Evolutionary conservation across 2,113 vertebrate genomes (phyloP).

Genomic region (Coryphaenoides rupestris): DNA sequence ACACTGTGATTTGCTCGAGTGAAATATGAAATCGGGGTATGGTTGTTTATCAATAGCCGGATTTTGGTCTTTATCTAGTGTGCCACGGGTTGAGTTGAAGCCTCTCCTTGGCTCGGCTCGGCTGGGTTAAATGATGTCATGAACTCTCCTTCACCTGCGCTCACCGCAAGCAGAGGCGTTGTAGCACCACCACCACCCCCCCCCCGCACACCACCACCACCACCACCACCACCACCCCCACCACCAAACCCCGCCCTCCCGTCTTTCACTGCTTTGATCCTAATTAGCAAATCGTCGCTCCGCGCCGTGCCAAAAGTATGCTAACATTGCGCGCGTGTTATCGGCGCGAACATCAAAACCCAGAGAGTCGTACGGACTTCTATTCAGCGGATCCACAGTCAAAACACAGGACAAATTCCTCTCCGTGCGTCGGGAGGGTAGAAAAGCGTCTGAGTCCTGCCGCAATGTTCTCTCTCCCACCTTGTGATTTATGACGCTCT

Average conservation of each 20-base stretch:
- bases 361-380: constrained; percentile 53
- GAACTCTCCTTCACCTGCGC: constrained; percentile 58
- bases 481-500: constrained; percentile 24
- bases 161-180: constrained; percentile 31
- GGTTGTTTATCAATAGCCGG: too few species aligned
- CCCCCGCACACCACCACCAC: too few species aligned
- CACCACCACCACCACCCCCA: too few species aligned
- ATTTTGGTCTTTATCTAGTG: neutral
- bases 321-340: constrained; percentile 55
- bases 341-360: constrained; percentile 67
- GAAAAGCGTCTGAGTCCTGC: constrained; percentile 13
- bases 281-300: constrained; percentile 54
- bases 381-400: constrained; percentile 47
- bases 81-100: constrained; percentile 34
- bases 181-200: neutral
- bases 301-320: constrained; percentile 48
- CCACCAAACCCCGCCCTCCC: constrained; percentile 13
- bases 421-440: constrained; percentile 7
- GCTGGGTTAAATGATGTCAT: constrained; percentile 45
- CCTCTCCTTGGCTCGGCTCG: constrained; percentile 15
- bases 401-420: constrained; percentile 49
- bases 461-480: constrained; percentile 13
- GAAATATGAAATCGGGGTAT: too few species aligned
- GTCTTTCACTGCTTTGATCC: constrained; percentile 62
- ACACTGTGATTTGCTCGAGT: too few species aligned